Percentiles rank a stretch among this genome's conserved stretches.
These are phyloP conservation scores for Colletes gigas DNA, from an alignment of 1,140 invertebrate genomes.

Conservation along the genomic window DNA sequence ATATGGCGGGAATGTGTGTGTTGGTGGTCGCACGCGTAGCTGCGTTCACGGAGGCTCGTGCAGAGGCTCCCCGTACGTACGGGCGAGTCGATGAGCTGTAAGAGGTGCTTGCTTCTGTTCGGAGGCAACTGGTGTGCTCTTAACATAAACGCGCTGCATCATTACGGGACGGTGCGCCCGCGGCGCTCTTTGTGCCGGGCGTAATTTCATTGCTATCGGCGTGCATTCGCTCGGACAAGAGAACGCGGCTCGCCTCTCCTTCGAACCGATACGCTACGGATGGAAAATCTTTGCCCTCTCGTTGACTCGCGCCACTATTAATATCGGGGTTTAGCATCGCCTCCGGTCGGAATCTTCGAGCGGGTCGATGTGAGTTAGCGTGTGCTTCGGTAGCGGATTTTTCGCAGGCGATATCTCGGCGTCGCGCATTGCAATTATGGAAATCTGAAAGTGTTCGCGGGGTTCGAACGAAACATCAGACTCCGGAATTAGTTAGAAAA, in stretches of 20 bases:
- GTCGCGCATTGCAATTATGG: constrained; percentile 7
- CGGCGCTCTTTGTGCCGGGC: constrained; percentile 67
- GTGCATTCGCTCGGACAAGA: constrained; percentile 43
- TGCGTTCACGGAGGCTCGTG: constrained; percentile 13
- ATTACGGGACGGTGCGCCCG: constrained; percentile 65
- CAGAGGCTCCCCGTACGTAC: background rate
- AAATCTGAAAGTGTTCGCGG: background rate
- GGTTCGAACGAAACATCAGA: background rate
- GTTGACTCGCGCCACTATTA: constrained; percentile 35
- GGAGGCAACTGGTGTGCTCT: constrained; percentile 62
- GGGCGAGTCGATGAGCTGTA: constrained; percentile 52
- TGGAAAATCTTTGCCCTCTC: constrained; percentile 34
- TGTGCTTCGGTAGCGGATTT: background rate
- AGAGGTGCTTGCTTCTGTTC: constrained; percentile 65
- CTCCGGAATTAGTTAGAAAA: too few species aligned
- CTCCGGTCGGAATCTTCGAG: background rate
- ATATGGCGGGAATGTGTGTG: too few species aligned
- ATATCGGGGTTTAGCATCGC: background rate
- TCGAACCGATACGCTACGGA: constrained; percentile 37
- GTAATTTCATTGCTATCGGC: constrained; percentile 71
- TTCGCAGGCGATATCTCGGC: background rate
- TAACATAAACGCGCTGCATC: constrained; percentile 69
- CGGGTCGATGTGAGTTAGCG: background rate
- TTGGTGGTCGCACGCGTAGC: background rate
- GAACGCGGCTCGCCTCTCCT: constrained; percentile 22